Percentiles rank a stretch among this genome's conserved stretches.
Conservation (phyloP, 2,888 invertebrate genomes). For the Enoplolaimus lenunculus region DNA sequence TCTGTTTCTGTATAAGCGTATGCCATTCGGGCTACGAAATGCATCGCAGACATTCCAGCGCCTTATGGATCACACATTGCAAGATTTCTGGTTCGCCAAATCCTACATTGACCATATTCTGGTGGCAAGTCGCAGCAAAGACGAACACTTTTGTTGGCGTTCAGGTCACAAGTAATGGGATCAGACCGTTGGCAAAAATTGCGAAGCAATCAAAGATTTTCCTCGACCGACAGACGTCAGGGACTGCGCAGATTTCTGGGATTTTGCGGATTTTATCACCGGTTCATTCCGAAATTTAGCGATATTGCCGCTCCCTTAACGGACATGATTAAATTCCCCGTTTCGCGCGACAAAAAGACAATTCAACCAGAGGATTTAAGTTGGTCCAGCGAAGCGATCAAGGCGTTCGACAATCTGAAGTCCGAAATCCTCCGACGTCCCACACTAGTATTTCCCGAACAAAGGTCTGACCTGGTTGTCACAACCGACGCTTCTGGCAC, state of each 20-base stretch:
- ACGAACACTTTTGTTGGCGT: conserved; percentile 16
- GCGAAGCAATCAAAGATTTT: conserved; percentile 7
- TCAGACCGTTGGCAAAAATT: conserved; percentile 11
- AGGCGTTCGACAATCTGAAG: not conserved
- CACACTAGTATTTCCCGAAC: not conserved
- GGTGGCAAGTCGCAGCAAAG: not conserved
- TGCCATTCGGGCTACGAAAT: conserved; percentile 26
- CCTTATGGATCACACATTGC: conserved; percentile 15
- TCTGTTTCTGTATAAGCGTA: conserved; percentile 24
- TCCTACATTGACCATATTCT: conserved; percentile 9
- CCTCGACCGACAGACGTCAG: not conserved
- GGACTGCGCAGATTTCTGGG: conserved; percentile 6
- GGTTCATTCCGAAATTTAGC: not conserved
- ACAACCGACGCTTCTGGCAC: not conserved
- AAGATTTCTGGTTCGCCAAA: conserved; percentile 1
- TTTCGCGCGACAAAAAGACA: not conserved
- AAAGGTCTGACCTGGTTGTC: not conserved
- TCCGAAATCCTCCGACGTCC: not conserved
- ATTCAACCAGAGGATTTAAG: not conserved
- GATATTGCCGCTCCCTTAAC: conserved; percentile 14
- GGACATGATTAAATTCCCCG: not conserved
- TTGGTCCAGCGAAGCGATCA: not conserved
- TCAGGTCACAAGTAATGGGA: conserved; percentile 5
- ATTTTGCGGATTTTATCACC: conserved; percentile 12
- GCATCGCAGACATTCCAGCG: conserved; percentile 26